A percentile compares a stretch with the other conserved stretches of the same genome.
Evolutionary conservation across 2,888 invertebrate genomes (phyloP).

Genomic region (Gari tellinella): DNA sequence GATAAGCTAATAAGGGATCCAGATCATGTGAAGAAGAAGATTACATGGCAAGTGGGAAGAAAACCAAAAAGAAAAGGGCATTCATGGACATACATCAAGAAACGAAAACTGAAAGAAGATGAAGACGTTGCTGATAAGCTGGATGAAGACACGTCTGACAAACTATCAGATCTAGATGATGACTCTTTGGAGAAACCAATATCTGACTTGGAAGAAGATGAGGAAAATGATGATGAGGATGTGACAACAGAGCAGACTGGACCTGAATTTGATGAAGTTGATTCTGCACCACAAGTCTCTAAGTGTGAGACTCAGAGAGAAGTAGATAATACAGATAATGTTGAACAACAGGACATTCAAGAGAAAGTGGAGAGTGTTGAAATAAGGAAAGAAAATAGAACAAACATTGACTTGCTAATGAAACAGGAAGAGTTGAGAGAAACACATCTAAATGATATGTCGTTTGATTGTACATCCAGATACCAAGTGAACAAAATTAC

Average conservation of each 20-base stretch:
- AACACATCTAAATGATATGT: conserved; percentile 27
- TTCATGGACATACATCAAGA: conserved; percentile 76
- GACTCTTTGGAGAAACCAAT: too few relatives aligned
- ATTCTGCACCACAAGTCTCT: conserved; percentile 13
- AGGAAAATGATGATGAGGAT: conserved; percentile 2
- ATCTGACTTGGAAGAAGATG: background rate
- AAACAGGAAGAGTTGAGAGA: background rate
- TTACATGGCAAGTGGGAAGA: conserved; percentile 73
- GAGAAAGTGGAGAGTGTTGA: too few relatives aligned
- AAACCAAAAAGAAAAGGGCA: conserved; percentile 70
- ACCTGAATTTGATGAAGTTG: conserved; percentile 17
- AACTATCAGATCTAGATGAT: background rate
- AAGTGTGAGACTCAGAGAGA: background rate
- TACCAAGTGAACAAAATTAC: conserved; percentile 35
- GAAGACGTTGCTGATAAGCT: background rate
- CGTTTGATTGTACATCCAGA: conserved; percentile 42
- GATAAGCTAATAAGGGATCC: conserved; percentile 51
- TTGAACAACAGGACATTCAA: too few relatives aligned
- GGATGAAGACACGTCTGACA: conserved; percentile 11
- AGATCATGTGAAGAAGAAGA: conserved; percentile 56
- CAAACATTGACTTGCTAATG: background rate
- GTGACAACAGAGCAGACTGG: background rate
- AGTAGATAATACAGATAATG: too few relatives aligned
- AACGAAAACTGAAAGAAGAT: conserved; percentile 45
- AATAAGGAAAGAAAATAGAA: background rate